These are phyloP conservation scores for Calosoma granatense DNA, from an alignment of 1,140 invertebrate genomes.

Conservation along the genomic window DNA sequence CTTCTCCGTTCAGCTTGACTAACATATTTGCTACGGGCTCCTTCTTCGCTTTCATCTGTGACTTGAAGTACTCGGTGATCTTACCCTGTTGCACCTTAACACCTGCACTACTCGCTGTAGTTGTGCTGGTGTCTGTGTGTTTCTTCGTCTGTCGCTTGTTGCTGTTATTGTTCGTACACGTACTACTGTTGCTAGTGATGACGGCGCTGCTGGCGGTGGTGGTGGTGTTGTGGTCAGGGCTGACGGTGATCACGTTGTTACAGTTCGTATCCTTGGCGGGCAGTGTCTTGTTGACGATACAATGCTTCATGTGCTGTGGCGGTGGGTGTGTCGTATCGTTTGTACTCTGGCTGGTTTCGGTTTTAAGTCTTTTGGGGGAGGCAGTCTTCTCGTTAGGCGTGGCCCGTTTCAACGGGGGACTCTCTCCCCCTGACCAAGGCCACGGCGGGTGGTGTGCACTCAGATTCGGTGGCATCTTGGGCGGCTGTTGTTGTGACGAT, in stretches of 20 bases:
- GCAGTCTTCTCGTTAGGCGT: conserved; percentile 17
- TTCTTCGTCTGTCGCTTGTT: conserved; percentile 37
- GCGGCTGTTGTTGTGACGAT: conserved; percentile 17
- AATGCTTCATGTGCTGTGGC: conserved; percentile 1
- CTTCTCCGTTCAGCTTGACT: neutral
- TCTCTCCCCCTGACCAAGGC: conserved; percentile 23
- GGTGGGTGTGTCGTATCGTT: neutral
- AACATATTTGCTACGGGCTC: conserved; percentile 9
- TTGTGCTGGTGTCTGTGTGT: conserved; percentile 28
- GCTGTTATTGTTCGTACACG: too few species aligned
- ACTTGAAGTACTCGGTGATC: conserved; percentile 74
- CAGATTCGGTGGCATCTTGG: conserved; percentile 41
- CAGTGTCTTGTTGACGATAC: conserved; percentile 22
- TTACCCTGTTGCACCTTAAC: conserved; percentile 42
- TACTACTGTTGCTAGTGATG: conserved; percentile 29
- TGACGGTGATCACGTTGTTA: neutral
- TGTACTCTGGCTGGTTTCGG: conserved; percentile 12
- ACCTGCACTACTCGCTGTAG: neutral
- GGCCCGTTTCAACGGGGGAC: conserved; percentile 9
- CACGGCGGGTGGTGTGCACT: conserved; percentile 35
- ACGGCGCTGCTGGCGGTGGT: neutral
- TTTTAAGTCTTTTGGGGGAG: conserved; percentile 13
- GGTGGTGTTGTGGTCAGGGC: conserved; percentile 12
- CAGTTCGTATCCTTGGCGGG: conserved; percentile 25
- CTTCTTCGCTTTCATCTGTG: conserved; percentile 55